Conservation (phyloP, 2,113 vertebrate genomes). For the Oryzias curvinotus region DNA sequence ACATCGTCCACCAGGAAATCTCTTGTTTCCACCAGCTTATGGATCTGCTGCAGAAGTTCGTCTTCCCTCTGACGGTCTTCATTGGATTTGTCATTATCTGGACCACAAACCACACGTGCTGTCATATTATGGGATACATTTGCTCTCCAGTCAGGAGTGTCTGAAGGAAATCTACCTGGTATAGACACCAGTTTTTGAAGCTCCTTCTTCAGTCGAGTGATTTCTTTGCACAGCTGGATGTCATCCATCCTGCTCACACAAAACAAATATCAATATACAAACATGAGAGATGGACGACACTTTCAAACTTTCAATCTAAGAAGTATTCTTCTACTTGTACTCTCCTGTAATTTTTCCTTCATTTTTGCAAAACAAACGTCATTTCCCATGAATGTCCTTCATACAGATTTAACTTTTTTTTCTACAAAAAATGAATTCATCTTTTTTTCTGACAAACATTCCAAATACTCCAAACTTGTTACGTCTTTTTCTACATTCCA, state of each 20-base stretch:
- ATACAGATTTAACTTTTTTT: too few relatives aligned
- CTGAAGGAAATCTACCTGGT: conserved; percentile 68
- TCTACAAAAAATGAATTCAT: too few relatives aligned
- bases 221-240: conserved; percentile 87
- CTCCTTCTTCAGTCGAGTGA: conserved; percentile 83
- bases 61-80: conserved; percentile 85
- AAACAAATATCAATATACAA: conserved; percentile 1
- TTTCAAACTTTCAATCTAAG: too few relatives aligned
- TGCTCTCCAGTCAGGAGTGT: not conserved
- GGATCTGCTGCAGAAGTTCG: conserved; percentile 86
- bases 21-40: conserved; percentile 89
- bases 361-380: too few relatives aligned
- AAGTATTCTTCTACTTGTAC: too few relatives aligned
- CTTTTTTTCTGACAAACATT: too few relatives aligned
- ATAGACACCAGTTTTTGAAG: conserved; percentile 79
- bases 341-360: too few relatives aligned
- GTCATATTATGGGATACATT: not conserved
- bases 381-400: too few relatives aligned
- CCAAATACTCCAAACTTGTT: too few relatives aligned
- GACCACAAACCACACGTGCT: not conserved
- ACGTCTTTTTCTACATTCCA: too few relatives aligned
- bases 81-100: conserved; percentile 85
- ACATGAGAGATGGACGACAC: too few relatives aligned
- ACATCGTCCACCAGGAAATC: conserved; percentile 91
- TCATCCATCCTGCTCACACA: conserved; percentile 83